Conservation (phyloP, 92 coral and sea anemone species). For the Metridium senile region DNA sequence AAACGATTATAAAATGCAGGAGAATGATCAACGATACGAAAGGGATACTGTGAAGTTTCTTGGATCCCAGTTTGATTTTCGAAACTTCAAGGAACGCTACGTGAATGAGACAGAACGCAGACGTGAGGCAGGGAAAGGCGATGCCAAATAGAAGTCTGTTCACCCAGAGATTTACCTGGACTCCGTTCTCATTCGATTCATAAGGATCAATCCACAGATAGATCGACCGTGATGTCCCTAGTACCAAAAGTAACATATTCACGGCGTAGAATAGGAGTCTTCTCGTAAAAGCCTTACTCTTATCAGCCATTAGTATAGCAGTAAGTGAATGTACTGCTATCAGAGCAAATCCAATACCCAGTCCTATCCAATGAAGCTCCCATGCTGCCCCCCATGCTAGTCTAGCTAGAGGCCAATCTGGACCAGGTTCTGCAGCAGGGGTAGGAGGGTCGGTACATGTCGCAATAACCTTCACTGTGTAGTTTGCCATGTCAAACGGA, state of each 20-base stretch:
- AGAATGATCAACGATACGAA: conserved; percentile 60
- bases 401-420: conserved; percentile 80
- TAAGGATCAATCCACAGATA: conserved; percentile 79
- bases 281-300: conserved; percentile 50
- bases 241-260: conserved; percentile 65
- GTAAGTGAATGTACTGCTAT: conserved; percentile 59
- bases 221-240: conserved; percentile 69
- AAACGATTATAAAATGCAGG: conserved; percentile 70
- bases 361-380: conserved; percentile 83
- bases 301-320: conserved; percentile 44
- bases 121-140: conserved; percentile 86
- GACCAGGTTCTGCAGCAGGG: conserved; percentile 83
- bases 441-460: too few relatives aligned
- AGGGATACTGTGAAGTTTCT: conserved; percentile 59
- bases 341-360: conserved; percentile 63
- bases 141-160: conserved; percentile 75
- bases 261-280: conserved; percentile 58
- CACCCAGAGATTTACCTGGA: conserved; percentile 62
- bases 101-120: conserved; percentile 84
- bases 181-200: conserved; percentile 61
- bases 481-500: conserved; percentile 1
- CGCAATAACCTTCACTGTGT: too few relatives aligned
- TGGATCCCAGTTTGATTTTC: conserved; percentile 48
- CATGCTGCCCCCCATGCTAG: conserved; percentile 72
- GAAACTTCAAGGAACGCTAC: conserved; percentile 83